phyloP scores from a whole-genome alignment of 2,888 invertebrate species.

The Heliothis peltigera region DNA sequence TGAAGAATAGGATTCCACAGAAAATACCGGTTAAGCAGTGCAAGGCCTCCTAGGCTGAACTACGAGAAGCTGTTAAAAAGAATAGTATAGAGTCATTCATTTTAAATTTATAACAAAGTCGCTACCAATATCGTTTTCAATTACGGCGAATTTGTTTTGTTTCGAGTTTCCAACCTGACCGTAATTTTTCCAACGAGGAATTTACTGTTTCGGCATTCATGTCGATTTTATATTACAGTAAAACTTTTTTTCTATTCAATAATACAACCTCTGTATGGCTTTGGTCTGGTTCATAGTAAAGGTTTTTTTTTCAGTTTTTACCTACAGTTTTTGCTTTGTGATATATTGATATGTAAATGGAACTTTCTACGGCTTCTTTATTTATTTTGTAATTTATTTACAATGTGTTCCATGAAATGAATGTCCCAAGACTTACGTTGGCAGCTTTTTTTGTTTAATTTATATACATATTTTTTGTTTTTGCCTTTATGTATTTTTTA shows the following conservation, averaged over 20 bases:
- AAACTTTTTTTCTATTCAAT: conserved; percentile 54
- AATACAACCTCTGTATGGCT: conserved; percentile 40
- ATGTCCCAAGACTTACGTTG: not conserved
- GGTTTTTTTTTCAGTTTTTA: conserved; percentile 19
- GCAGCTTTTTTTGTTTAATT: too few relatives aligned
- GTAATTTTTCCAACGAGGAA: conserved; percentile 39
- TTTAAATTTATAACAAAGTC: too few relatives aligned
- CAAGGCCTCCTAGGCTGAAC: too few relatives aligned
- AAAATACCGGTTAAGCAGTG: too few relatives aligned
- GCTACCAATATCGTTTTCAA: too few relatives aligned
- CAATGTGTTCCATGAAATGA: not conserved
- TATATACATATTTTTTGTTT: too few relatives aligned
- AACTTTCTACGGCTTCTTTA: not conserved
- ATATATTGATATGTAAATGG: conserved; percentile 39
- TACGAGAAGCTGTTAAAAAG: too few relatives aligned
- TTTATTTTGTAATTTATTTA: not conserved
- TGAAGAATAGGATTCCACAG: too few relatives aligned
- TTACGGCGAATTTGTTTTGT: conserved; percentile 46
- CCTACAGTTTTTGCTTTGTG: conserved; percentile 20
- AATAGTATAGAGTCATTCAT: too few relatives aligned
- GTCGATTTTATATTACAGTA: conserved; percentile 47
- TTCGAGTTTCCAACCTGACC: conserved; percentile 39
- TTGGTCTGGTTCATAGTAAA: conserved; percentile 43
- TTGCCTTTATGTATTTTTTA: too few relatives aligned
- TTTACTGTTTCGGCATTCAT: conserved; percentile 45